phyloP scores from a whole-genome alignment of 2,888 invertebrate genomes.

The Subacronicta megacephala region DNA sequence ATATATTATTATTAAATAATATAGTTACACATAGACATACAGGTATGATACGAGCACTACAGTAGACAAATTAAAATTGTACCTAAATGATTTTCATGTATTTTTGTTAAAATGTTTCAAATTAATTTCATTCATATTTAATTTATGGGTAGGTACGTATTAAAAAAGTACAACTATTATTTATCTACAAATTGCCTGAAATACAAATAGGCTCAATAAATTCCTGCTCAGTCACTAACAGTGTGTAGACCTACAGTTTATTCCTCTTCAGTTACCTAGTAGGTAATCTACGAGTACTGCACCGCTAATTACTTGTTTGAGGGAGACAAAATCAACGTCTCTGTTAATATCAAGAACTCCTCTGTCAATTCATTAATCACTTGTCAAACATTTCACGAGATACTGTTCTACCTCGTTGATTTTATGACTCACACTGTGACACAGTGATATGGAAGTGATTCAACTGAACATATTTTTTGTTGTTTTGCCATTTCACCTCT shows the following conservation, averaged over 20 bases:
- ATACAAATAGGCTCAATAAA: constrained; percentile 42
- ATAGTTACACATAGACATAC: too few species aligned
- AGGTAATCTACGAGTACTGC: constrained; percentile 13
- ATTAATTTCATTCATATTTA: too few species aligned
- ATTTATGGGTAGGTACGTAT: too few species aligned
- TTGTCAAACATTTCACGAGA: constrained; percentile 64
- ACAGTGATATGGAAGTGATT: constrained; percentile 55
- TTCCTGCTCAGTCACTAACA: constrained; percentile 57
- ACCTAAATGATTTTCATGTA: too few species aligned
- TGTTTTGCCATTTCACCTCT: constrained; percentile 66
- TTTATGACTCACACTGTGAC: constrained; percentile 57
- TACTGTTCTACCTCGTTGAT: constrained; percentile 45
- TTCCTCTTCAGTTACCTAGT: constrained; percentile 51
- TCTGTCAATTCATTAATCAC: constrained; percentile 65
- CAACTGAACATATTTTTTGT: constrained; percentile 59
- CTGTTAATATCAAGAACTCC: constrained; percentile 51
- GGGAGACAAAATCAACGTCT: constrained; percentile 64
- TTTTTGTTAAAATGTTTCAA: too few species aligned
- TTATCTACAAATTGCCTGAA: too few species aligned
- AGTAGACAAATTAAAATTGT: too few species aligned
- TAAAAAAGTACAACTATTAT: too few species aligned
- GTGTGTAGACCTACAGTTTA: constrained; percentile 28
- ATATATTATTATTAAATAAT: too few species aligned
- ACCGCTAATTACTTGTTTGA: constrained; percentile 79
- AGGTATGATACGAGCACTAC: too few species aligned